Evolutionary conservation across 2,797 vertebrate species (phyloP).

Genomic region (Leucoraja ocellata): DNA sequence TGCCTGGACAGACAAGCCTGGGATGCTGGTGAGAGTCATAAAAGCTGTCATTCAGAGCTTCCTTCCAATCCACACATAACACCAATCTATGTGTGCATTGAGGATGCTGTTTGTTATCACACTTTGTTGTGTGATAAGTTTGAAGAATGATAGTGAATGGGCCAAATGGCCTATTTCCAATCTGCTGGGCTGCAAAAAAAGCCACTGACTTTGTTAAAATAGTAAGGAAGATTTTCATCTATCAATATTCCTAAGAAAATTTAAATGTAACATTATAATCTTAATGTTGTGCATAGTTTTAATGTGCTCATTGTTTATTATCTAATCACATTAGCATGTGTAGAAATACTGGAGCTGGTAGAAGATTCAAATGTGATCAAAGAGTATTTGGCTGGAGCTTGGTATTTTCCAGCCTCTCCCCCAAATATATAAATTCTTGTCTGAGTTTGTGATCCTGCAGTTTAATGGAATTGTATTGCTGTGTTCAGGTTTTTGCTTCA

Average conservation of each 20-base stretch:
- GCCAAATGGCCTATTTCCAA: constrained; percentile 1
- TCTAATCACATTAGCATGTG: not conserved
- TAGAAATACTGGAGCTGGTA: not conserved
- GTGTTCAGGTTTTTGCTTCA: not conserved
- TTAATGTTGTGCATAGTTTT: not conserved
- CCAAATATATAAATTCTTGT: not conserved
- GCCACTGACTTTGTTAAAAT: not conserved
- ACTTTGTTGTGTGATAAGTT: not conserved
- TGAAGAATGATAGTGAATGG: not conserved
- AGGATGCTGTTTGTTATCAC: not conserved
- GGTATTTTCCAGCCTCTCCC: too few relatives aligned
- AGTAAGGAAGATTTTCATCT: not conserved
- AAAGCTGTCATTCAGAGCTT: not conserved
- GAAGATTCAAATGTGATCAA: not conserved
- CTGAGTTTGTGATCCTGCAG: too few relatives aligned
- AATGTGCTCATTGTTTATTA: not conserved
- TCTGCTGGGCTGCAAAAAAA: not conserved
- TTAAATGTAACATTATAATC: not conserved
- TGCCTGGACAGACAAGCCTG: not conserved
- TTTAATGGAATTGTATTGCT: not conserved
- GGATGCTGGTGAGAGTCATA: not conserved
- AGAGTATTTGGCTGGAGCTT: not conserved
- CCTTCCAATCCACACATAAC: too few relatives aligned
- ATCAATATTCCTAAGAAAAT: not conserved
- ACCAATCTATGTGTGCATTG: too few relatives aligned